A percentile compares a stretch with the other conserved stretches of the same genome.
These are phyloP conservation scores for Physocephala rufipes DNA, from an alignment of 2,888 invertebrate genomes.

Conservation along the genomic window DNA sequence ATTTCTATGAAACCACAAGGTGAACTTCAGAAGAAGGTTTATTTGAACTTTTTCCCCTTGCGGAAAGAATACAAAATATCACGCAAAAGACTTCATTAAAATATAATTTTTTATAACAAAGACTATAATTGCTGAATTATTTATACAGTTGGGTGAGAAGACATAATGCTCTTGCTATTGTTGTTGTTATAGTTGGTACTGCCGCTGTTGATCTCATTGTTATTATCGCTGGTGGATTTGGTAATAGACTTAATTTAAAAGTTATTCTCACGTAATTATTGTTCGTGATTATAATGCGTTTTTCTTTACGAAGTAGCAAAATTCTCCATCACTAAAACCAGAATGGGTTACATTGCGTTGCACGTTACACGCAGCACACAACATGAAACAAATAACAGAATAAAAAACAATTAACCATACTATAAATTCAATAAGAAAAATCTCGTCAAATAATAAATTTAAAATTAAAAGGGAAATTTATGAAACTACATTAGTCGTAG, in stretches of 20 bases:
- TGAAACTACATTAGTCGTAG: no score
- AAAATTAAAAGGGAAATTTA: no score
- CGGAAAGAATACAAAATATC: slow-evolving; percentile 17
- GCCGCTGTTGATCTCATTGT: background rate
- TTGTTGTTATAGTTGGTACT: slow-evolving; percentile 17
- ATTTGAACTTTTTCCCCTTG: no score
- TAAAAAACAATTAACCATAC: background rate
- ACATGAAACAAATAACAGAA: no score
- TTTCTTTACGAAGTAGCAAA: slow-evolving; percentile 24
- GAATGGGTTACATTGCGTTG: no score
- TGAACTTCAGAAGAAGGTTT: no score
- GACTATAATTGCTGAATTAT: background rate
- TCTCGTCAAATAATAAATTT: no score
- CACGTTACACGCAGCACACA: no score
- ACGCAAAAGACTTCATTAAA: background rate
- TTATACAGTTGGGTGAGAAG: slow-evolving; percentile 8
- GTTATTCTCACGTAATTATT: slow-evolving; percentile 61
- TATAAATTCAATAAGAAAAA: no score
- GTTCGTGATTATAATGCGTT: slow-evolving; percentile 45
- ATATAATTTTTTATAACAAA: background rate
- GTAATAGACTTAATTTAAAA: slow-evolving; percentile 46
- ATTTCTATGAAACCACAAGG: no score
- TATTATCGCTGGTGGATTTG: background rate
- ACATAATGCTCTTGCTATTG: background rate
- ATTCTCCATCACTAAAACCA: background rate